Evolutionary conservation across 1,140 invertebrate genomes (phyloP).

Genomic region (Drosophila athabasca): DNA sequence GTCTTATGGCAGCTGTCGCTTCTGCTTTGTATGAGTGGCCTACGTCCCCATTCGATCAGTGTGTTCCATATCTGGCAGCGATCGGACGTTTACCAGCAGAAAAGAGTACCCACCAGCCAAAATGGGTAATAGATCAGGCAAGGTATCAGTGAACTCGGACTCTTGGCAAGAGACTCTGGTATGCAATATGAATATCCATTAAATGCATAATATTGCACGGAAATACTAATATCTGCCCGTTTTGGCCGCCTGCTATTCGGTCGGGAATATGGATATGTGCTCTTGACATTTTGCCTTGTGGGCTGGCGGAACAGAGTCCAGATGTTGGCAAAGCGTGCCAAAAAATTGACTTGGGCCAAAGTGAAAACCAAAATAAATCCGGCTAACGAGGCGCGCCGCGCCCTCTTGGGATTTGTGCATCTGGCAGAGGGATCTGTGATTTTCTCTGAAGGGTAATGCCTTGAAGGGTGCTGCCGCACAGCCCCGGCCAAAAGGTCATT

Average conservation of each 20-base stretch:
- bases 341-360: conserved; percentile 18
- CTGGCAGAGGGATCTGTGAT: not conserved
- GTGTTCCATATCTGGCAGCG: conserved; percentile 1
- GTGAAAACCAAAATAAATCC: not conserved
- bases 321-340: conserved; percentile 42
- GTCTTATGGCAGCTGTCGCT: conserved; percentile 35
- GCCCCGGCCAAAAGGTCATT: conserved; percentile 50
- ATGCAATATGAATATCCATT: conserved; percentile 28
- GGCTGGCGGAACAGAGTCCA: conserved; percentile 32
- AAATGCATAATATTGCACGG: not conserved
- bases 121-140: conserved; percentile 66
- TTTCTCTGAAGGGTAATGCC: not conserved
- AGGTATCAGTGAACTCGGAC: conserved; percentile 11
- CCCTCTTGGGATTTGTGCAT: not conserved
- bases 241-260: conserved; percentile 4
- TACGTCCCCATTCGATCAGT: conserved; percentile 9
- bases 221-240: not conserved
- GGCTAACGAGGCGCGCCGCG: not conserved
- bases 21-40: not conserved
- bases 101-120: conserved; percentile 5
- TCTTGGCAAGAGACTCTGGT: conserved; percentile 37
- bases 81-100: conserved; percentile 38
- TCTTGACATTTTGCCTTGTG: conserved; percentile 42
- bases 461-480: not conserved
- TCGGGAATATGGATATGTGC: conserved; percentile 8